Evolutionary conservation across 2,797 vertebrate species (phyloP), one percentile per base, ranked within the genome.

Genomic region (Chaetophractus vellerosus): DNA sequence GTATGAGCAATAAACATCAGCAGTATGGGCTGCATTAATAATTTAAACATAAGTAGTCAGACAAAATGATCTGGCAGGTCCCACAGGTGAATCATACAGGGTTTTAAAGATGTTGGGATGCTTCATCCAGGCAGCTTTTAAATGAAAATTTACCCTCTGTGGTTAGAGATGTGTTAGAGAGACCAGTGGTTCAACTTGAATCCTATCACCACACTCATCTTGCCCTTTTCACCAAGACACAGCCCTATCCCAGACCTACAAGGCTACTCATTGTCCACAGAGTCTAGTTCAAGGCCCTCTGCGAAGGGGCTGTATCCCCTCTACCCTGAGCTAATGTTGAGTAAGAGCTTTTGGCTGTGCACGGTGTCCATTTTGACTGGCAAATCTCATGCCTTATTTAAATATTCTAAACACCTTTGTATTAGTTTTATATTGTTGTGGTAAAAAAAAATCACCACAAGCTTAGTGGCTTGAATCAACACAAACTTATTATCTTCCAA

Each of bases 31-130:
- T 26, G 74, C 84, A 88, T 97, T 87, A 96, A 93, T 92, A 96
- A 97, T 97, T 96, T 96, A 97, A 64, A 89, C 87, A 81, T 71
- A 95, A 96, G 95, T 83, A 97, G 89, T 91, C 97, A 96, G 94
- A 86, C 95, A 85, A 80, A 96, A 96, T 64, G 89, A 89, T 95
- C 94, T 97, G 95, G 97, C 85, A 71, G 48, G 36, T 9, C 93
- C 76, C 91, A 63, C n/a, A 88, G 26, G 94, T 94, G 92, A 97
- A 95, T 90, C 95, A 68, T 0, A 12, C 24, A 78, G 96, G 85
- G 92, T 96, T 97, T 92, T 66, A 81, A 93, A 96, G 92, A 96
- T 96, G 48, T 81, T 97, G 63, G n/a, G 80, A 61, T 61, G 79
- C 55, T 92, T 86, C 88, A 96, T 86, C 3, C 28, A 91, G 91